These are phyloP conservation scores for Pelecanus crispus DNA, from an alignment of 2,113 vertebrate genomes.

Conservation along the genomic window DNA sequence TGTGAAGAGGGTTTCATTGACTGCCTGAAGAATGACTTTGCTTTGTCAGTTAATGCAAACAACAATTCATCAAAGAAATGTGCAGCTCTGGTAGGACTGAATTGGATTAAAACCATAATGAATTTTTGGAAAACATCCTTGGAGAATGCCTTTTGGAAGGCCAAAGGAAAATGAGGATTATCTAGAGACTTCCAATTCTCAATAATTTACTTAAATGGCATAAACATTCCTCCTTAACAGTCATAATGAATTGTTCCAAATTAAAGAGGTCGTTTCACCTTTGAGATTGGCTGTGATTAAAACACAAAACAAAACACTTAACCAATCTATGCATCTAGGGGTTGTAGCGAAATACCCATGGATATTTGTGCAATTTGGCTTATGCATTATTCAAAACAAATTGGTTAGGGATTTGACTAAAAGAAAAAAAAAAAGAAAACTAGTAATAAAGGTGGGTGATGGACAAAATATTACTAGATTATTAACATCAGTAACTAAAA, in stretches of 20 bases:
- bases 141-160: slow-evolving; percentile 4
- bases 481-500: neutral
- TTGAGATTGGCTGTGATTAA: neutral
- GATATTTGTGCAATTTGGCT: neutral
- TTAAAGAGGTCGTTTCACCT: slow-evolving; percentile 22
- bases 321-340: neutral
- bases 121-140: slow-evolving; percentile 17
- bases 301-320: neutral
- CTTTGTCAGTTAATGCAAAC: slow-evolving; percentile 58
- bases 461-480: neutral
- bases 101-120: slow-evolving; percentile 59
- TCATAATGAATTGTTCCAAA: slow-evolving; percentile 28
- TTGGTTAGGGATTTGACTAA: neutral
- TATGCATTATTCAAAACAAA: neutral
- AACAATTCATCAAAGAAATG: slow-evolving; percentile 65
- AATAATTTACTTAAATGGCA: slow-evolving; percentile 34
- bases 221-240: slow-evolving; percentile 3
- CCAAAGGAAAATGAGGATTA: slow-evolving; percentile 49
- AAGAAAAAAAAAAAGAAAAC: neutral
- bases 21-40: slow-evolving; percentile 30
- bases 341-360: neutral
- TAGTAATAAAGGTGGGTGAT: neutral
- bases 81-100: slow-evolving; percentile 42
- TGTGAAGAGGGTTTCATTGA: slow-evolving; percentile 26
- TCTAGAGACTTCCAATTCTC: slow-evolving; percentile 44